Conservation (phyloP, 2,888 invertebrate species). For the Ecdyonurus torrentis region DNA sequence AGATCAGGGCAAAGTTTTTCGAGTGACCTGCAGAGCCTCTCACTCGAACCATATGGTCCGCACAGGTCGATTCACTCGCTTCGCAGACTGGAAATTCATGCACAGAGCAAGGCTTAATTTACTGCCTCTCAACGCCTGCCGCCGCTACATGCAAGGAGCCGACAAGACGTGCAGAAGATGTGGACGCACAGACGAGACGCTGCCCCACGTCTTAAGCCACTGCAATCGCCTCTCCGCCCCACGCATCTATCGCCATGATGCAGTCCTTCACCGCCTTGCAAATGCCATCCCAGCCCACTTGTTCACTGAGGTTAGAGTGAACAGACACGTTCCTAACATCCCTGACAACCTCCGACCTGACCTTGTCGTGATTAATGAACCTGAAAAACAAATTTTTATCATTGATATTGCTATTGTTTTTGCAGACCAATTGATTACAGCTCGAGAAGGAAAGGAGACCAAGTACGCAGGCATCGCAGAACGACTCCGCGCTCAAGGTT, state of each 20-base stretch:
- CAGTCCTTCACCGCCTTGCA: conserved; percentile 15
- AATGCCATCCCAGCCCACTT: conserved; percentile 10
- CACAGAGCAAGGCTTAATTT: too few relatives aligned
- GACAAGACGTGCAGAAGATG: conserved; percentile 20
- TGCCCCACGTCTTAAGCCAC: conserved; percentile 23
- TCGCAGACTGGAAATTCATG: too few relatives aligned
- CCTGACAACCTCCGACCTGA: conserved; percentile 15
- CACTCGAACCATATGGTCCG: too few relatives aligned
- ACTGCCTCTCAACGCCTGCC: too few relatives aligned
- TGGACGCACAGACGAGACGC: conserved; percentile 17
- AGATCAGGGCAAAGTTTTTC: too few relatives aligned
- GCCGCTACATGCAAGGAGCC: conserved; percentile 11
- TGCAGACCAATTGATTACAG: conserved; percentile 17
- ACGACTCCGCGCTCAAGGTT: conserved; percentile 11
- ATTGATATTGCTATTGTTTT: conserved; percentile 21
- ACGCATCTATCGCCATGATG: conserved; percentile 15
- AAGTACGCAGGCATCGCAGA: conserved; percentile 17
- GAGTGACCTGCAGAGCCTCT: too few relatives aligned
- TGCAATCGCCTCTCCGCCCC: conserved; percentile 19
- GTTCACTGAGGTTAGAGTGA: conserved; percentile 8
- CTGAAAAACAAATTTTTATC: conserved; percentile 14
- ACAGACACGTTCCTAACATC: conserved; percentile 11
- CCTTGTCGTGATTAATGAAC: conserved; percentile 15
- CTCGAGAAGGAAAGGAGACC: conserved; percentile 15
- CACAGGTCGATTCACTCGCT: too few relatives aligned